A percentile compares a stretch with the other conserved stretches of the same genome.
These are phyloP conservation scores for Ispidina picta DNA, from an alignment of 2,797 vertebrate genomes.

Conservation along the genomic window DNA sequence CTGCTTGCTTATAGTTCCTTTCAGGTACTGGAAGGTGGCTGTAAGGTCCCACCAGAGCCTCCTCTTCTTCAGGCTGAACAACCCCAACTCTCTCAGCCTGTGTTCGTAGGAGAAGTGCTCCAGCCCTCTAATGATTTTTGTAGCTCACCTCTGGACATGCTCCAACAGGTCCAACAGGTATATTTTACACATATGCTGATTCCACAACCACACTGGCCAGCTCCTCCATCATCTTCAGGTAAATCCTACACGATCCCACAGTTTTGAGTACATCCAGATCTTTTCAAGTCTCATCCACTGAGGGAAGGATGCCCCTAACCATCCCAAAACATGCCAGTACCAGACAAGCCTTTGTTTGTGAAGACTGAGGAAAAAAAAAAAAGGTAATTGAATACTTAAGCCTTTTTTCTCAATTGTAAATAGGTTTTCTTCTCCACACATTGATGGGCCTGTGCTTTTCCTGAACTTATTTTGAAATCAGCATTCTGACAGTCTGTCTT, in stretches of 20 bases:
- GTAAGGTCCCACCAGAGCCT: too few relatives aligned
- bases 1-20: too few relatives aligned
- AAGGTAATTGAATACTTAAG: not conserved
- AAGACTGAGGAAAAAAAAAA: not conserved
- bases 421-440: not conserved
- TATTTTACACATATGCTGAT: not conserved
- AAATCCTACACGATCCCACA: not conserved
- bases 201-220: not conserved
- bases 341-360: not conserved
- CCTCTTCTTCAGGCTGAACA: too few relatives aligned
- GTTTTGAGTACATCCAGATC: not conserved
- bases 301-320: not conserved
- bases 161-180: not conserved
- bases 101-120: too few relatives aligned
- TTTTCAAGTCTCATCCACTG: not conserved
- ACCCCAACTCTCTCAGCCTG: too few relatives aligned
- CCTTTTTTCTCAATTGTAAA: not conserved
- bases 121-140: too few relatives aligned
- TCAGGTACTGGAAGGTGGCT: too few relatives aligned
- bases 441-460: accelerated
- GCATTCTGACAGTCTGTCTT: not conserved
- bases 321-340: not conserved
- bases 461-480: not conserved
- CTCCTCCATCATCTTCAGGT: not conserved
- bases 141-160: too few relatives aligned